phyloP scores from a whole-genome alignment of 2,797 vertebrate species.

The Syngnathus rostellatus region DNA sequence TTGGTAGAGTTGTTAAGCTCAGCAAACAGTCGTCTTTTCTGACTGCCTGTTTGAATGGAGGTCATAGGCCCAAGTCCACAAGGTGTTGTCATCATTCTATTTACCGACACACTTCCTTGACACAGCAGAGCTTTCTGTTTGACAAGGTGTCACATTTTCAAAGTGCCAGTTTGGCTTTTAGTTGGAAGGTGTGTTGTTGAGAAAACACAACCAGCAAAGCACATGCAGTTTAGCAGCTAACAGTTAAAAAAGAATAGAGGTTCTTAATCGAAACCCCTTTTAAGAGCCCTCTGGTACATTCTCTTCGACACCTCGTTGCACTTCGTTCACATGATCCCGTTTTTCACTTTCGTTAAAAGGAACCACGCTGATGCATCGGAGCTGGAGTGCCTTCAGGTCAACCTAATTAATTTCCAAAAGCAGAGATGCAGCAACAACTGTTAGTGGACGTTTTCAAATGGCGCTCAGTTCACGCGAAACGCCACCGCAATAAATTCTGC shows the following conservation, averaged over 20 bases:
- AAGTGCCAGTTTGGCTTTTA: background rate
- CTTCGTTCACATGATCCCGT: background rate
- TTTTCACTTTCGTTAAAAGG: background rate
- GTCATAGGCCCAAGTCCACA: background rate
- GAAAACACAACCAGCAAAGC: conserved; percentile 1
- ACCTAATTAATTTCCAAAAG: conserved; percentile 2
- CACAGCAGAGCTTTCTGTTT: background rate
- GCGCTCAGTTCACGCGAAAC: background rate
- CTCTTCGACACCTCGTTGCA: background rate
- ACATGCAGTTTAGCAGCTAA: background rate
- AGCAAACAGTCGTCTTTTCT: background rate
- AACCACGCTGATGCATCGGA: background rate
- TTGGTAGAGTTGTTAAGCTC: background rate
- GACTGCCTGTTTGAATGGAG: background rate
- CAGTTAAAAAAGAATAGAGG: background rate
- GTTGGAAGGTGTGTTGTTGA: background rate
- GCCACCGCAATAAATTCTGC: background rate
- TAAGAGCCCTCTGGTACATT: background rate
- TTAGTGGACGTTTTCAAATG: background rate
- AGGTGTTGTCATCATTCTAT: background rate
- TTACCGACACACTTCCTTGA: background rate
- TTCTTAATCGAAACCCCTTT: background rate
- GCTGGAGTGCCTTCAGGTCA: background rate
- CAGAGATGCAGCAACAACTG: conserved; percentile 1
- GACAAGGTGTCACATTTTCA: background rate